Base-by-base conservation (phyloP, 2,888 invertebrate species). In the Xestia rhomboidea region DNA sequence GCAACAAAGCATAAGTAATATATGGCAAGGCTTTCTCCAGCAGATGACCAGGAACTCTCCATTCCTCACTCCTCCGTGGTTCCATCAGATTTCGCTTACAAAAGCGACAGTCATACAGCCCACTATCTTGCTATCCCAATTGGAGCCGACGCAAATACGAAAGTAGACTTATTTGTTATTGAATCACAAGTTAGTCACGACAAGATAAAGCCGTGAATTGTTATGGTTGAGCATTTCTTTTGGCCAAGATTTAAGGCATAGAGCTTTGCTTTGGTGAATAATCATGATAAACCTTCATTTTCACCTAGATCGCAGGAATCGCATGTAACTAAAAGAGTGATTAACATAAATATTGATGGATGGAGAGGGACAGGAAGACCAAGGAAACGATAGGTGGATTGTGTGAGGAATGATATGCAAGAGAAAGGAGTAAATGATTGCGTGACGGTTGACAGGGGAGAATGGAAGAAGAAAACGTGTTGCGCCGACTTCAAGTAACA, bases 131-230 rank as follows among this genome's bases (percentile, higher is more conserved):
- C 70, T 57, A 68, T 73, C 67, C 82, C 66, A 84, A 84, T 76
- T 74, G 62, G 49, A 77, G 30, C 62, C 68, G 60, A 73, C 60
- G 49, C 72, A 75, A 84, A 84, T 79, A 63, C 41, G 82, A 76
- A 78, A 82, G 79, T 70, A 60, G 34, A 57, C n/a, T 64, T 71
- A 73, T 78, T 82, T 73, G 54, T 73, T 81, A 70, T 78, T 78
- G 82, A 71, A 51, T 54, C 57, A 74, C 54, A 34, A 73, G 27
- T 69, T 57, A 21, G 82, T 82, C 78, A 82, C 82, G 70, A 78
- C 66, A 1, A 11, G 15, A 81, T 41, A 51, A 68, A 51, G 62
- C 34, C n/a, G 74, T 27, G 11, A 76, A 68, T 41, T 44, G 18
- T 44, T 69, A n/a, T 44, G 13, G 38, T 51, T n/a, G 0, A 24